Percentiles rank a stretch among this genome's conserved stretches.
phyloP scores from a whole-genome alignment of 2,113 vertebrate species.

The Empidonax traillii region DNA sequence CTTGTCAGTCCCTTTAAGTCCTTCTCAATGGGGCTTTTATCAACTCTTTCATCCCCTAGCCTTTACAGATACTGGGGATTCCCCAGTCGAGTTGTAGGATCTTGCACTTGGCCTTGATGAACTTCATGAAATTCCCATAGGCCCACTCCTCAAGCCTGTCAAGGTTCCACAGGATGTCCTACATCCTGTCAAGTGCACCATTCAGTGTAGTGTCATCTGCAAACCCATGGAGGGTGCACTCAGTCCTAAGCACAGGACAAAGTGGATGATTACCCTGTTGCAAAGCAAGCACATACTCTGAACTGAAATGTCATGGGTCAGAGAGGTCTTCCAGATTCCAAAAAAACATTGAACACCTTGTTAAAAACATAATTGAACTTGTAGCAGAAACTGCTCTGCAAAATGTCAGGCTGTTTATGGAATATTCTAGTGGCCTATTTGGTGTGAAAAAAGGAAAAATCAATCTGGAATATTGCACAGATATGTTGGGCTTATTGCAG shows the following conservation, averaged over 20 bases:
- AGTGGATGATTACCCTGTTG: neutral
- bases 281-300: neutral
- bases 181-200: neutral
- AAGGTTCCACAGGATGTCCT: neutral
- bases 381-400: neutral
- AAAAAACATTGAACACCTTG: neutral
- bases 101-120: neutral
- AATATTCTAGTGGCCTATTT: neutral
- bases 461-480: neutral
- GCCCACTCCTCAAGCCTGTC: neutral
- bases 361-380: neutral
- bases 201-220: neutral
- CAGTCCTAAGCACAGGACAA: neutral
- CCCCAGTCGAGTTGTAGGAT: fast-evolving
- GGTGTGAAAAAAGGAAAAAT: neutral
- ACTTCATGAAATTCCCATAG: neutral
- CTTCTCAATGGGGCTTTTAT: fast-evolving
- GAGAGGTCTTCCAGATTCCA: neutral
- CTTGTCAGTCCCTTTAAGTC: too few species aligned
- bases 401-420: neutral
- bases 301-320: neutral
- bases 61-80: neutral
- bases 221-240: neutral
- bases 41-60: neutral
- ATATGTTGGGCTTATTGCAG: neutral